Evolutionary conservation across 2,113 vertebrate species (phyloP), one percentile per base, ranked within the genome.

Genomic region (Cheirogaleus medius): DNA sequence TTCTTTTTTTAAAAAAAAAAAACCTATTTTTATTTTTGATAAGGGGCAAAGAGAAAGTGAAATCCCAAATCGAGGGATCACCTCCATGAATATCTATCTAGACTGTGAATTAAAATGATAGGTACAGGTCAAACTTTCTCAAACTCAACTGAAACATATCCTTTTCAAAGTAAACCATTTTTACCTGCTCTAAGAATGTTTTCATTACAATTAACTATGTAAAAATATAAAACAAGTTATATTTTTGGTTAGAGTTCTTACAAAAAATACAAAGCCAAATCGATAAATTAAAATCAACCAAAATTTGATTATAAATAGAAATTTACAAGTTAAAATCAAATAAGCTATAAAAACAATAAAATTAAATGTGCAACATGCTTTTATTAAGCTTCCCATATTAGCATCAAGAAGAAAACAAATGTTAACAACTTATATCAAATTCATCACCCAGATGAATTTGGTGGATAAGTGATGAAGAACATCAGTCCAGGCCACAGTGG

Each of bases 191-290:
- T 13, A 63, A 85, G 54, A 86, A 84, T n/a, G 64, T 39, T 87
- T 94, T 82, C 34, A 87, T 73, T 82, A 42, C 0, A 71, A 85
- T 71, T 68, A 68, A 78, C 21, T 74, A 86, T 14, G 15, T 78
- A 76, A 92, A 94, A 90, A 69, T 58, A 83, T 21, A 87, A 77
- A 86, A 77, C 23, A 92, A 90, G 44, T 87, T 87, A 64, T 47
- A 66, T 90, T 86, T 88, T 94, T 85, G 29, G 20, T 52, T 83
- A 63, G 6, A 8, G 2, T 44, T 90, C 64, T 93, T 87, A 63
- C 6, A 49, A 66, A 91, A 94, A 80, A 25, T 6, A 82, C 7
- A 85, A 91, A 88, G 37, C 29, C 58, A 91, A 89, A 85, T 23
- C 44, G 32, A 32, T 13, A 90, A 74, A n/a, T 73, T 91, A 85